Evolutionary conservation across 2,113 vertebrate species (phyloP).

Genomic region (Vimba vimba): DNA sequence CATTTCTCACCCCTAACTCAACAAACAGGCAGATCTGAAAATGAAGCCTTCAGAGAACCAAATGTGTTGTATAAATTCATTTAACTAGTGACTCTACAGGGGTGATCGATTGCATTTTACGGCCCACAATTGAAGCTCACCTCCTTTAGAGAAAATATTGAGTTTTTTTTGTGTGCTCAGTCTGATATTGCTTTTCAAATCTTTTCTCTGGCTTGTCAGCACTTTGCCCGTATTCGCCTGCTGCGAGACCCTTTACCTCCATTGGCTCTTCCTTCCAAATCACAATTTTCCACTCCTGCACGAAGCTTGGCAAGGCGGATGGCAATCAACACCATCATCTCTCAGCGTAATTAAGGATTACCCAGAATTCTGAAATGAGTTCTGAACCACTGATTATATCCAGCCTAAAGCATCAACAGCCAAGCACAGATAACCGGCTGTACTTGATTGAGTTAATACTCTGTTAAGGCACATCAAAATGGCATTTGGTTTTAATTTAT

Average conservation of each 20-base stretch:
- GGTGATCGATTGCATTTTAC: conserved; percentile 20
- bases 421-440: conserved; percentile 15
- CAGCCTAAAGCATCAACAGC: conserved; percentile 29
- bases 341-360: conserved; percentile 67
- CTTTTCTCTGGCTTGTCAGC: conserved; percentile 53
- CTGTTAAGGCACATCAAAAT: neutral
- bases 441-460: conserved; percentile 1
- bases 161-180: conserved; percentile 43
- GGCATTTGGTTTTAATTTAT: neutral
- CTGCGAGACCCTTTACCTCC: conserved; percentile 56
- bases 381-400: conserved; percentile 41
- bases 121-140: neutral
- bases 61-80: conserved; percentile 25
- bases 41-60: neutral
- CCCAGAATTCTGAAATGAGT: conserved; percentile 48
- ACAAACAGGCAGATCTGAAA: neutral
- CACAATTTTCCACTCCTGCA: conserved; percentile 47
- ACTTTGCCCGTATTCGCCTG: conserved; percentile 53
- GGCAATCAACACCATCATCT: conserved; percentile 67
- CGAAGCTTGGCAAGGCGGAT: conserved; percentile 45
- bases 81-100: neutral
- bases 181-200: conserved; percentile 26
- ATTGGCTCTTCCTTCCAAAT: conserved; percentile 63
- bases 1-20: conserved; percentile 26
- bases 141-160: conserved; percentile 7